Evolutionary conservation across 35 echinoderm and acorn worm genomes (phyloP).

Genomic region (Heliocidaris erythrogramma): DNA sequence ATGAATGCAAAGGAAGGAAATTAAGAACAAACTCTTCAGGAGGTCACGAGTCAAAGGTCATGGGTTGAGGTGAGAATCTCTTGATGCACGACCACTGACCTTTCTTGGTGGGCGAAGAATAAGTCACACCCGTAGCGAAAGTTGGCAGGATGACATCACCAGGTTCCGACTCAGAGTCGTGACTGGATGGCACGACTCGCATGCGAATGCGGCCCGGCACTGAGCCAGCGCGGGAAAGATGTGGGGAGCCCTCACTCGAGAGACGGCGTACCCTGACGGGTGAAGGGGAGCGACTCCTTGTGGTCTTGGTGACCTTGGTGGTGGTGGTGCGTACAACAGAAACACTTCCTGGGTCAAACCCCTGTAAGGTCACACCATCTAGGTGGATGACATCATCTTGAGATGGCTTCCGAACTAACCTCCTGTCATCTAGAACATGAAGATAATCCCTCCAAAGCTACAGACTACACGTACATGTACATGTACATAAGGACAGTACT

Average conservation of each 20-base stretch:
- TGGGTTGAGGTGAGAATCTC: not conserved
- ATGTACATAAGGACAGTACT: no score
- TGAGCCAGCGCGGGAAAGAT: not conserved
- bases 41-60: not conserved
- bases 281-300: conserved; percentile 71
- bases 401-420: conserved; percentile 13
- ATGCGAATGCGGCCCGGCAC: conserved; percentile 25
- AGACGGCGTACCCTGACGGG: conserved; percentile 43
- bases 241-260: not conserved
- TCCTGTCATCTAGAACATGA: not conserved
- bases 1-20: not conserved
- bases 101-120: conserved; percentile 43
- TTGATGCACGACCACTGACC: conserved; percentile 52
- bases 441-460: not conserved
- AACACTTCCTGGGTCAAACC: conserved; percentile 71
- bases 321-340: conserved; percentile 70
- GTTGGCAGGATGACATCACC: conserved; percentile 28
- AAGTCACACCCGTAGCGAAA: conserved; percentile 35
- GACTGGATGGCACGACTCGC: conserved; percentile 11
- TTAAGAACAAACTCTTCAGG: not conserved
- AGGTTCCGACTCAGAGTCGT: conserved; percentile 50
- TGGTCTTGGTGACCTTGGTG: conserved; percentile 71
- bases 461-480: no score
- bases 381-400: conserved; percentile 63
- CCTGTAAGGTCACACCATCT: conserved; percentile 75